Evolutionary conservation across 2,888 invertebrate species (phyloP).

Genomic region (Metopia argyrocephala): DNA sequence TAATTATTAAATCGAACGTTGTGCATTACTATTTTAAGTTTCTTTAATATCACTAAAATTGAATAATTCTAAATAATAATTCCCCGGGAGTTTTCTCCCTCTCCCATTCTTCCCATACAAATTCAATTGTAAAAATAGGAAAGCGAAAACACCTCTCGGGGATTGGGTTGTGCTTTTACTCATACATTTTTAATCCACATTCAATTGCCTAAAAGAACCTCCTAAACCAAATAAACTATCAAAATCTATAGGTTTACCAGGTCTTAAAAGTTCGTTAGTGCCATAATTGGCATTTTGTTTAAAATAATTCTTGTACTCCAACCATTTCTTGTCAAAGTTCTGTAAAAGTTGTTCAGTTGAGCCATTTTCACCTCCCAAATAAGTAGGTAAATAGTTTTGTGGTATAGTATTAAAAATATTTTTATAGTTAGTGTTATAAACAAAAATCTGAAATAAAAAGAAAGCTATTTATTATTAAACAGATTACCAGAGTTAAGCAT

Average conservation of each 20-base stretch:
- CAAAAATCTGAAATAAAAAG: conserved; percentile 78
- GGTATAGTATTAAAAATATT: conserved; percentile 79
- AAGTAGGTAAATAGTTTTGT: conserved; percentile 81
- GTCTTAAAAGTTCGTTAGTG: conserved; percentile 69
- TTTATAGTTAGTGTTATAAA: conserved; percentile 80
- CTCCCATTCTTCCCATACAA: too few relatives aligned
- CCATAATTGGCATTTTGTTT: conserved; percentile 71
- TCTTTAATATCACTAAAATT: too few relatives aligned
- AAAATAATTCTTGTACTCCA: conserved; percentile 69
- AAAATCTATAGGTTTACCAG: conserved; percentile 69
- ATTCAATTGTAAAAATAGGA: too few relatives aligned
- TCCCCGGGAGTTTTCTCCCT: too few relatives aligned
- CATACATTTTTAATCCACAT: conserved; percentile 72
- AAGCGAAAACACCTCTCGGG: too few relatives aligned
- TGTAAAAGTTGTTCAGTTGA: conserved; percentile 67
- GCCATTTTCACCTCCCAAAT: conserved; percentile 82
- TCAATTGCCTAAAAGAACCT: conserved; percentile 71
- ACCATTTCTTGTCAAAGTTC: conserved; percentile 67
- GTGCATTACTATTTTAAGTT: too few relatives aligned
- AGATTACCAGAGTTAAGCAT: not conserved
- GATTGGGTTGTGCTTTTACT: too few relatives aligned
- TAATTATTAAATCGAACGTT: too few relatives aligned
- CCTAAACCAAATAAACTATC: conserved; percentile 71
- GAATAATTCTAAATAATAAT: too few relatives aligned
- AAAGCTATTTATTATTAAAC: not conserved